Percentiles rank a stretch among this genome's conserved stretches.
Conservation (phyloP, 2,888 invertebrate species). For the Steinernema hermaphroditum region DNA sequence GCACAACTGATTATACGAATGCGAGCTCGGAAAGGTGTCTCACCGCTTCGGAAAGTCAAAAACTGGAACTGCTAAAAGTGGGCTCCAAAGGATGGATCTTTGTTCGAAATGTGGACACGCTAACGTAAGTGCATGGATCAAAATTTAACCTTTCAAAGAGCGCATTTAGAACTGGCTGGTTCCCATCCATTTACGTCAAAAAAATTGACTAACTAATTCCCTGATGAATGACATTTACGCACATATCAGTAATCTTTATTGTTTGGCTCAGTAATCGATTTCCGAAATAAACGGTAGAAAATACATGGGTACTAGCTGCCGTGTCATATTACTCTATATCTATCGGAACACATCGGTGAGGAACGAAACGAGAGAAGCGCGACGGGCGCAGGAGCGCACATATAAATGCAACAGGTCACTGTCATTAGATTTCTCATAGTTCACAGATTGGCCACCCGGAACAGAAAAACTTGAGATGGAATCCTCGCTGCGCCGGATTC, state of each 20-base stretch:
- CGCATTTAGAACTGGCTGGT: conserved; percentile 14
- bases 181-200: conserved; percentile 17
- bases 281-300: not conserved
- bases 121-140: not conserved
- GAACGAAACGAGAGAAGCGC: not conserved
- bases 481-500: not conserved
- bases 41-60: not conserved
- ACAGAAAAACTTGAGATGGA: not conserved
- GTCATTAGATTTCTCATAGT: conserved; percentile 6
- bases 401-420: conserved; percentile 6
- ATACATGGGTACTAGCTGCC: not conserved
- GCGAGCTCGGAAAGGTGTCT: not conserved
- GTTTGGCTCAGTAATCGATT: not conserved
- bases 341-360: not conserved
- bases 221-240: not conserved
- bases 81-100: conserved; percentile 24
- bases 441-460: not conserved
- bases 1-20: not conserved
- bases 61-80: not conserved
- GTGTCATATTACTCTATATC: not conserved
- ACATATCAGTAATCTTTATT: conserved; percentile 3
- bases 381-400: not conserved
- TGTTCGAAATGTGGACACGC: conserved; percentile 8
- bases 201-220: not conserved
- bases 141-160: not conserved